Conservation (phyloP, 2,113 vertebrate genomes). For the Eleginops maclovinus region DNA sequence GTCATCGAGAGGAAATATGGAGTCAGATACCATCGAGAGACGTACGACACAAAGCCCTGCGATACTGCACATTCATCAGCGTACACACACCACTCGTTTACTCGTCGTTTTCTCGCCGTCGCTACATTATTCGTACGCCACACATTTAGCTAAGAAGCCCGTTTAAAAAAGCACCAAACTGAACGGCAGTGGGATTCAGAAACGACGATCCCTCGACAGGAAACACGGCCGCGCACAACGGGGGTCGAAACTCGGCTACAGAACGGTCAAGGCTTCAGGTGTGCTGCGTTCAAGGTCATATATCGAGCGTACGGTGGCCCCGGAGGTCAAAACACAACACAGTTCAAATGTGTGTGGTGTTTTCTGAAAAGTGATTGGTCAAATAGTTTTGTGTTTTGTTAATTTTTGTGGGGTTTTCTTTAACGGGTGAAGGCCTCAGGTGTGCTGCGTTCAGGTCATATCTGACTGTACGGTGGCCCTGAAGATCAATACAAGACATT, state of each 20-base stretch:
- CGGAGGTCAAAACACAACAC: too few species aligned
- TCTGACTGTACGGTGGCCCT: background rate
- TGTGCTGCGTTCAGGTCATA: constrained; percentile 61
- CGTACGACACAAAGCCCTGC: constrained; percentile 54
- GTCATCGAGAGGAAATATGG: constrained; percentile 9
- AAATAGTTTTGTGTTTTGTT: too few species aligned
- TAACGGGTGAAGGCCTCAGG: too few species aligned
- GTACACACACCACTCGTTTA: background rate
- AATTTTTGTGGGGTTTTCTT: too few species aligned
- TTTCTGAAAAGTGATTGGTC: too few species aligned
- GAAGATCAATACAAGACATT: too few species aligned
- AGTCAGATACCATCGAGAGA: background rate
- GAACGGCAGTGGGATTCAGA: constrained; percentile 3
- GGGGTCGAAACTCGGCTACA: constrained; percentile 40
- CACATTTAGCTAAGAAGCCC: constrained; percentile 48
- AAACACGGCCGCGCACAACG: constrained; percentile 9
- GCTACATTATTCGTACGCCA: constrained; percentile 54
- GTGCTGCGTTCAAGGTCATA: constrained; percentile 62
- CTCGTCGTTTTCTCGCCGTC: background rate
- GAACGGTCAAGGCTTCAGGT: background rate
- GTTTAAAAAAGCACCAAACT: constrained; percentile 50
- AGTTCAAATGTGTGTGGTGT: too few species aligned
- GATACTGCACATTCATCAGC: constrained; percentile 65
- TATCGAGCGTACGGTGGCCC: background rate
- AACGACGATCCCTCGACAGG: background rate